Conservation (phyloP, 2,113 vertebrate genomes). For the Irena cyanogastra region DNA sequence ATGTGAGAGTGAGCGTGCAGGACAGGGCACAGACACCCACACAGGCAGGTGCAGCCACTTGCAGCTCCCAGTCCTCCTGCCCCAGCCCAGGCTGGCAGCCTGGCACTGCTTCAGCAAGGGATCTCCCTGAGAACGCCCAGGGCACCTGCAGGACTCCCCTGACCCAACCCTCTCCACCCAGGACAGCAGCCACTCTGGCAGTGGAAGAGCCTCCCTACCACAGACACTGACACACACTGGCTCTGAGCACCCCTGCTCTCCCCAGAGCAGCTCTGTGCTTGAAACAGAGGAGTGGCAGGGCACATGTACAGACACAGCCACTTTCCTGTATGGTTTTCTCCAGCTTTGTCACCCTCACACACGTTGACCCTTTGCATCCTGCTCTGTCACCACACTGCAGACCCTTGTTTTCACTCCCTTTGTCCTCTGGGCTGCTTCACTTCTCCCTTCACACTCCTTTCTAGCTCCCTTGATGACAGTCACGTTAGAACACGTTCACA, state of each 20-base stretch:
- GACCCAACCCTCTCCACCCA: neutral
- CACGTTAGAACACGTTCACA: neutral
- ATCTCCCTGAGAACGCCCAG: neutral
- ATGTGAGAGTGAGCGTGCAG: neutral
- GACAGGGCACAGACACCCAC: neutral
- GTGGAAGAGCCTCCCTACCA: neutral
- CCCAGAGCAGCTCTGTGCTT: neutral
- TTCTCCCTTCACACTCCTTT: neutral
- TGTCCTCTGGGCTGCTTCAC: neutral
- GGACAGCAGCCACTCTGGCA: neutral
- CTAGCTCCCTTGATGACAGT: neutral
- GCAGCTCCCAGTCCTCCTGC: neutral
- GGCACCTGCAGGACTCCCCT: rapidly evolving
- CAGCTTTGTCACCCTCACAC: neutral
- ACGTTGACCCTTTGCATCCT: neutral
- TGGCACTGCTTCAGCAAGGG: neutral
- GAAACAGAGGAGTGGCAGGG: neutral
- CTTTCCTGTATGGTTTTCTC: neutral
- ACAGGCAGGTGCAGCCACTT: neutral
- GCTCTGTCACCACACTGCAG: neutral
- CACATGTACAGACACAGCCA: neutral
- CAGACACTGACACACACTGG: rapidly evolving
- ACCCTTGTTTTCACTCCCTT: neutral
- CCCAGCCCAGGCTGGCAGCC: neutral
- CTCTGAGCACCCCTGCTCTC: neutral